phyloP scores from a whole-genome alignment of 1,140 invertebrate genomes.

The Psix sp. region DNA sequence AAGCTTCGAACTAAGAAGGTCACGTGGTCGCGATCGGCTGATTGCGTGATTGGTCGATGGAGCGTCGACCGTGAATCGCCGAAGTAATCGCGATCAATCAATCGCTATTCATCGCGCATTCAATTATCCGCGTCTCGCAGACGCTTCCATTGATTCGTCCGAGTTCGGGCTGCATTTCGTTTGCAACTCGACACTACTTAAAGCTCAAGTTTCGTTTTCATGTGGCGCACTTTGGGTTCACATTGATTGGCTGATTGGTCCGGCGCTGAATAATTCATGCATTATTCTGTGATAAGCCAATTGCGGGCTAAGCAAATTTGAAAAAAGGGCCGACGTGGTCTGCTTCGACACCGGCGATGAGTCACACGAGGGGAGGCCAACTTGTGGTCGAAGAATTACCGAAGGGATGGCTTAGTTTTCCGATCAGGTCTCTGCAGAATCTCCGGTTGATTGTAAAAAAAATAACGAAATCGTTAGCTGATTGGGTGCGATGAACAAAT shows the following conservation, averaged over 20 bases:
- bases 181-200: slow-evolving; percentile 1
- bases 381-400: slow-evolving; percentile 23
- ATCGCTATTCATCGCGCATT: slow-evolving; percentile 52
- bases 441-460: slow-evolving; percentile 22
- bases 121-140: slow-evolving; percentile 33
- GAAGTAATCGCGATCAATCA: slow-evolving; percentile 35
- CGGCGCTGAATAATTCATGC: slow-evolving; percentile 75
- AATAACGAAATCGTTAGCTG: slow-evolving; percentile 16
- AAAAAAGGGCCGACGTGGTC: slow-evolving; percentile 45
- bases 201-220: background rate
- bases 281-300: slow-evolving; percentile 64
- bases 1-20: too few species aligned
- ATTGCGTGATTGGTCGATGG: too few species aligned
- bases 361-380: slow-evolving; percentile 13
- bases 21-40: too few species aligned
- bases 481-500: slow-evolving; percentile 5
- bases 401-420: slow-evolving; percentile 30
- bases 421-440: slow-evolving; percentile 26
- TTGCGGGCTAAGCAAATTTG: slow-evolving; percentile 61
- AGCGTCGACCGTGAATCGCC: slow-evolving; percentile 39
- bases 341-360: slow-evolving; percentile 42
- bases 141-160: slow-evolving; percentile 27
- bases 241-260: slow-evolving; percentile 73
- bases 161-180: slow-evolving; percentile 27
- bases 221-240: slow-evolving; percentile 55